phyloP scores from a whole-genome alignment of 2,888 invertebrate genomes.

The Athalia rosae region DNA sequence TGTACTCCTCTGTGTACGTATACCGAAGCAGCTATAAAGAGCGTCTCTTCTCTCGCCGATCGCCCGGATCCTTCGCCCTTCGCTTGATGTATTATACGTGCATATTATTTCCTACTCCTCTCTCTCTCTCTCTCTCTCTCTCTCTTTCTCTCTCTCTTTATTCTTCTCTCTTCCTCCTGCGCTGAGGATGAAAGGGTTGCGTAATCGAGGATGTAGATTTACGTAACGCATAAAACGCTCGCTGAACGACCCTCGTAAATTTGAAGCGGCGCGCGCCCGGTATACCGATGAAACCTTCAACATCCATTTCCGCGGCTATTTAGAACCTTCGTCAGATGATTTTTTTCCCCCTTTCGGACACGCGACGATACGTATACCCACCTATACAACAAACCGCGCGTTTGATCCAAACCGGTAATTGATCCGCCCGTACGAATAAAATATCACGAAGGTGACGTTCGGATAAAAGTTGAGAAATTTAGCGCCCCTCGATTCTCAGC shows the following conservation, averaged over 20 bases:
- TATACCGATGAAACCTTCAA: slow-evolving; percentile 15
- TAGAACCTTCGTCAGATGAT: slow-evolving; percentile 37
- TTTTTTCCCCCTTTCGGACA: slow-evolving; percentile 41
- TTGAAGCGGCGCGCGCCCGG: slow-evolving; percentile 1
- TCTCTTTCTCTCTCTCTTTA: no score
- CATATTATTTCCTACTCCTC: neutral
- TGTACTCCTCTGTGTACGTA: no score
- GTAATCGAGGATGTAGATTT: slow-evolving; percentile 37
- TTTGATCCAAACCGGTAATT: slow-evolving; percentile 40
- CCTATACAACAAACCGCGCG: neutral
- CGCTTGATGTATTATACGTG: slow-evolving; percentile 28
- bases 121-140: neutral
- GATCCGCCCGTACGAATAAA: slow-evolving; percentile 24
- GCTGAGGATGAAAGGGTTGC: slow-evolving; percentile 41
- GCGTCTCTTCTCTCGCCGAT: neutral
- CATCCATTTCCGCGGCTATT: slow-evolving; percentile 39
- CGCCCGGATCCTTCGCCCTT: slow-evolving; percentile 14
- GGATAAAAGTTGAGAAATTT: neutral
- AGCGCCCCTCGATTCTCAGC: neutral
- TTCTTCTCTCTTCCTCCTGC: slow-evolving; percentile 21
- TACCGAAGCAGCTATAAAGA: neutral
- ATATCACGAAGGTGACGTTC: neutral
- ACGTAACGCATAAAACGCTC: slow-evolving; percentile 20
- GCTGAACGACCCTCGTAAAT: slow-evolving; percentile 42
- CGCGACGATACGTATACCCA: slow-evolving; percentile 9